These are phyloP conservation scores for Sphaerophoria taeniata DNA, from an alignment of 2,888 invertebrate genomes.

Conservation along the genomic window DNA sequence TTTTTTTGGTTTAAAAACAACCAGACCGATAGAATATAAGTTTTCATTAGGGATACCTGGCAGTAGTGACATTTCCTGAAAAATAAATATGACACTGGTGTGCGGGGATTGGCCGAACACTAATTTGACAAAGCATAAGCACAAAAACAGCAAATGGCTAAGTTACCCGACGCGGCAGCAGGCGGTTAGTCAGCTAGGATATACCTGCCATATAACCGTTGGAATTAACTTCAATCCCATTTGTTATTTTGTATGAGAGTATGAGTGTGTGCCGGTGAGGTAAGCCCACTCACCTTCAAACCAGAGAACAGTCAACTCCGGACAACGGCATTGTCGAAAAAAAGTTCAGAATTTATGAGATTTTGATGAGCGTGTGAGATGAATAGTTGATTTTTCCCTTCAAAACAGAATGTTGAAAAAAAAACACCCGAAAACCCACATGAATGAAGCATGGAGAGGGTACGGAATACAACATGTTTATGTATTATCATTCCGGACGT, in stretches of 20 bases:
- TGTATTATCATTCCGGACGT: constrained; percentile 49
- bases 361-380: constrained; percentile 79
- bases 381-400: constrained; percentile 61
- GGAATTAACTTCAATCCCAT: constrained; percentile 27
- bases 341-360: constrained; percentile 80
- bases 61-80: constrained; percentile 30
- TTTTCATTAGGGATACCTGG: constrained; percentile 53
- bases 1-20: constrained; percentile 22
- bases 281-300: background rate
- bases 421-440: background rate
- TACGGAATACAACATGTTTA: background rate
- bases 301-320: background rate
- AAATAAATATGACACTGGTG: constrained; percentile 45
- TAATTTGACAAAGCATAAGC: constrained; percentile 57
- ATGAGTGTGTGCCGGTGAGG: background rate
- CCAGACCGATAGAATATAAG: constrained; percentile 33
- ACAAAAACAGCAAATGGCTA: constrained; percentile 34
- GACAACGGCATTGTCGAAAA: constrained; percentile 16
- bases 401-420: constrained; percentile 5
- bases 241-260: background rate
- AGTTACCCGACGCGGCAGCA: constrained; percentile 36
- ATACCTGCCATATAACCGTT: constrained; percentile 26
- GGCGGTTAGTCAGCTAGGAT: background rate
- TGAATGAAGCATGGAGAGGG: background rate
- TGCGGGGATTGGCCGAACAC: constrained; percentile 47